phyloP scores from a whole-genome alignment of 2,113 vertebrate species.

The Colaptes auratus region DNA sequence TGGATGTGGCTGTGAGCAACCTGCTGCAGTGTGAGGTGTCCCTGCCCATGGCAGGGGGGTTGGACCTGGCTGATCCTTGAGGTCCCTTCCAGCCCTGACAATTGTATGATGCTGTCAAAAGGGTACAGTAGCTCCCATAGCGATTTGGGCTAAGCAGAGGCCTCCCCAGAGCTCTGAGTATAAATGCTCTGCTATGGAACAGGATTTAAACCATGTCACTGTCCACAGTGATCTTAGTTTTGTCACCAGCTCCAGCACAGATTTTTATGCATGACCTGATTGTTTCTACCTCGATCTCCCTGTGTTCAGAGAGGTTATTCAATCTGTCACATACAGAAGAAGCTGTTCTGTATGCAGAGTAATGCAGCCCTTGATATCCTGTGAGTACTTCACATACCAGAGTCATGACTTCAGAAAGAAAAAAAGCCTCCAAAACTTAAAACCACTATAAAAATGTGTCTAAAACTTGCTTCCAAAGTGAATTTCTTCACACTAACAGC shows the following conservation, averaged over 20 bases:
- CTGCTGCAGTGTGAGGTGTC: too few relatives aligned
- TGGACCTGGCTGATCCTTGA: too few relatives aligned
- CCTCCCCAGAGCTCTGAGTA: neutral
- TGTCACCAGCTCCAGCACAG: neutral
- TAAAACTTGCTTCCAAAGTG: neutral
- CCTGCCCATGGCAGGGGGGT: too few relatives aligned
- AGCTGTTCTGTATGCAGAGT: neutral
- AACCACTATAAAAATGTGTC: neutral
- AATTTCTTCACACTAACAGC: neutral
- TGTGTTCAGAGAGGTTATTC: neutral
- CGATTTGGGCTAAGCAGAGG: neutral
- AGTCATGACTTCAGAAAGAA: neutral
- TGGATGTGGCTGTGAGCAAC: too few relatives aligned
- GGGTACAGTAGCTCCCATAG: neutral
- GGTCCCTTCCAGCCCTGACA: too few relatives aligned
- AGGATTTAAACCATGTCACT: neutral
- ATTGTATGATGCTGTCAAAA: neutral
- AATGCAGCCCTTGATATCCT: neutral
- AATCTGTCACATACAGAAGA: neutral
- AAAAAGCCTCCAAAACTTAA: neutral
- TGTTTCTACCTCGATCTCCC: neutral
- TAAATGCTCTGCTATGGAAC: neutral
- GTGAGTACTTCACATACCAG: neutral
- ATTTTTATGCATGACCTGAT: neutral
- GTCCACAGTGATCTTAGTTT: neutral